A percentile compares a stretch with the other conserved stretches of the same genome.
Conservation (phyloP, 1,140 invertebrate species). For the Armadillidium nasatum region DNA sequence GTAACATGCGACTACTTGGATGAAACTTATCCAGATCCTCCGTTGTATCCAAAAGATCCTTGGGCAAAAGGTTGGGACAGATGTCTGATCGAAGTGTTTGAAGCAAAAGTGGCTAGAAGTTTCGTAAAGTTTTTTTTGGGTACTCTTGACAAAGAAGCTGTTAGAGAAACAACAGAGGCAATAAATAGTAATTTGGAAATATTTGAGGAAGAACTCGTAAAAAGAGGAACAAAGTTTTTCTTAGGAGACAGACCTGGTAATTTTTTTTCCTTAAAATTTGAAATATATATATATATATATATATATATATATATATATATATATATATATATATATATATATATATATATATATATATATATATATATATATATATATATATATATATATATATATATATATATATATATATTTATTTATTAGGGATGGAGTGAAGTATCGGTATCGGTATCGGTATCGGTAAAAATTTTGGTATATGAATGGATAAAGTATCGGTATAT, state of each 20-base stretch:
- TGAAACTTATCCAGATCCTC: constrained; percentile 47
- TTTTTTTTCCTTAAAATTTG: no score
- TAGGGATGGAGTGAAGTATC: no score
- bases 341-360: no score
- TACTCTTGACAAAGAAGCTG: background rate
- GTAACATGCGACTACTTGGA: constrained; percentile 51
- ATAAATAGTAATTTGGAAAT: background rate
- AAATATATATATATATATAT: no score
- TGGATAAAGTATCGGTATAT: no score
- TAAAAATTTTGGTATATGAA: no score
- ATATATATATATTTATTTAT: no score
- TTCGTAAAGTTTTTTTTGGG: background rate
- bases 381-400: no score
- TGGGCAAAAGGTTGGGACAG: constrained; percentile 49
- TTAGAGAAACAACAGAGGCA: background rate
- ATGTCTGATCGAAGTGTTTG: constrained; percentile 46
- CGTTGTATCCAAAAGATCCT: constrained; percentile 48
- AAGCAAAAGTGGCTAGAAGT: constrained; percentile 21
- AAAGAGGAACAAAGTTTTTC: constrained; percentile 7
- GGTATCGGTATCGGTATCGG: no score
- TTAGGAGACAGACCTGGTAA: background rate
- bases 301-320: no score
- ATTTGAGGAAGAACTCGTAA: constrained; percentile 1
- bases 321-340: no score
- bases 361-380: no score